These are phyloP conservation scores for Nixonia krombeini DNA, from an alignment of 1,140 invertebrate genomes.

Conservation along the genomic window DNA sequence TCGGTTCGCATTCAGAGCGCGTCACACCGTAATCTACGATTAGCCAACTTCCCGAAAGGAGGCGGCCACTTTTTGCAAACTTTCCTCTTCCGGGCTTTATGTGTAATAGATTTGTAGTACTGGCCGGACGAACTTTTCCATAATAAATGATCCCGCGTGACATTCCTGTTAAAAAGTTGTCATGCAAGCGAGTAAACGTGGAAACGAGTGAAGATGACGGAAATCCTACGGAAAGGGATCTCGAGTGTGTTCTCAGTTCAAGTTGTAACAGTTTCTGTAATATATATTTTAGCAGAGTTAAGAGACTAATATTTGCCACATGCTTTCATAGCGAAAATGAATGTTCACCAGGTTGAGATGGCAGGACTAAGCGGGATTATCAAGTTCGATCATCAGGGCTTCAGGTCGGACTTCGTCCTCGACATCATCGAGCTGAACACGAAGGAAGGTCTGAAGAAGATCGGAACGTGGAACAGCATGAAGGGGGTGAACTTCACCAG, in stretches of 20 bases:
- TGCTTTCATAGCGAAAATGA: too few relatives aligned
- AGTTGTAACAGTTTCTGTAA: too few relatives aligned
- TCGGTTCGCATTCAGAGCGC: neutral
- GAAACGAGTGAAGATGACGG: too few relatives aligned
- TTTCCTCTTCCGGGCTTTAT: neutral
- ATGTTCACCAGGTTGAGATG: constrained; percentile 83
- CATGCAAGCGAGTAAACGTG: too few relatives aligned
- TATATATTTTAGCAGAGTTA: too few relatives aligned
- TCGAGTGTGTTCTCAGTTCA: too few relatives aligned
- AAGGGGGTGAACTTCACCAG: constrained; percentile 92
- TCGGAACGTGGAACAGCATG: constrained; percentile 91
- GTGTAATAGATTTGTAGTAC: too few relatives aligned
- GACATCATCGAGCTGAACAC: constrained; percentile 89
- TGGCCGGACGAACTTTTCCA: too few relatives aligned
- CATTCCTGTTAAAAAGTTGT: too few relatives aligned
- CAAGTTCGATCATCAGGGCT: constrained; percentile 95
- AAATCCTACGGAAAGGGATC: too few relatives aligned
- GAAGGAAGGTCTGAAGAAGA: constrained; percentile 84
- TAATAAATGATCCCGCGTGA: too few relatives aligned
- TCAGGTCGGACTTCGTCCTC: constrained; percentile 90
- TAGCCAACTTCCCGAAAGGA: neutral
- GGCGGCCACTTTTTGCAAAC: neutral
- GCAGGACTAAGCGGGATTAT: constrained; percentile 92
- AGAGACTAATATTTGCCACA: too few relatives aligned
- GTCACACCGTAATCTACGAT: constrained; percentile 6